Base-by-base conservation (phyloP, 2,113 vertebrate species). In the Centropus unirufus region DNA sequence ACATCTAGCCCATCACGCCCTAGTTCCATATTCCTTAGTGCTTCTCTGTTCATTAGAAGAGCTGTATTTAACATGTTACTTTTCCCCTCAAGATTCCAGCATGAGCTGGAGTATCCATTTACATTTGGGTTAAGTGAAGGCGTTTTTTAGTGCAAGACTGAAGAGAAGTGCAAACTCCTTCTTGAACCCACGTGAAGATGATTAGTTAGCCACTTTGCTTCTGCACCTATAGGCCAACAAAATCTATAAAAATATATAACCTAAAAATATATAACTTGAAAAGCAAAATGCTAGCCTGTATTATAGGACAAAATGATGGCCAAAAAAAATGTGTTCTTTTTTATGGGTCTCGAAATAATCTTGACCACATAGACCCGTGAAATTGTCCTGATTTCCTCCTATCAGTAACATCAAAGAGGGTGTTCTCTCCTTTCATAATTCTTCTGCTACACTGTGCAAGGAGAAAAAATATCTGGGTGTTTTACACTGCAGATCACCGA, bases 11-110 rank as follows among this genome's bases (percentile, higher is more conserved):
- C 32, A 52, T 64, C 22, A 59, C 6, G 6, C 9, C 36, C 7
- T 5, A 54, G 11, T 19, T 8, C 17, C 62, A 12, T 57, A 5
- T 6, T 62, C 14, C 19, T 42, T 32, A 49, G 15, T 0, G 1
- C 26, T 46, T 16, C 15, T 58, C 7, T 66, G 24, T 29, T 61
- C 13, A 32, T 4, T 14, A 21, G 52, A 87, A 55, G 52, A 70
- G 20, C 29, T 52, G 11, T 15, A 46, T 12, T 15, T 58, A 64
- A 76, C 5, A 54, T n/a, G 3, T 14, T 57, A 40, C 8, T 8
- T 80, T 52, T 4, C 10, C 63, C 9, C 44, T n/a, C 39, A 54
- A 59, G 40, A 62, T 7, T 58, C 10, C 55, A 51, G 19, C 42
- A 26, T 40, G 36, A 17, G 23, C 8, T 8, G 14, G 26, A 44